Base-by-base conservation (phyloP, 2,113 vertebrate genomes). In the Dissostichus mawsoni region DNA sequence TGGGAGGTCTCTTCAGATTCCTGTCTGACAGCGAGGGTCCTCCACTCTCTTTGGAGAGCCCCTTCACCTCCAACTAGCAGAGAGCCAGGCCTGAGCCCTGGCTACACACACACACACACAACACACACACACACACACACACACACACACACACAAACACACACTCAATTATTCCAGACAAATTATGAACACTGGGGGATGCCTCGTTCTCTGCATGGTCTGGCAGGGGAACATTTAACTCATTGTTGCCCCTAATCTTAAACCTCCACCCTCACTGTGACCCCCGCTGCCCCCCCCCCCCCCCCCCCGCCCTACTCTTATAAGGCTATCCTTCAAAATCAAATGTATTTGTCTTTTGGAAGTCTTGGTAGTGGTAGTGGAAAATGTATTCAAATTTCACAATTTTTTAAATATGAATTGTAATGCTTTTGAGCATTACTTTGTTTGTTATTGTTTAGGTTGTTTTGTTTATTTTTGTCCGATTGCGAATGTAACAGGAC, bases 1-100 rank as follows among this genome's bases (percentile, higher is more conserved):
- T 90, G 88, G 89, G 90, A 86, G 94, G 92, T 95, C 95, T 94
- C 95, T 95, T 90, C 91, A 95, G 91, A 95, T 95, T 95, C 93
- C 89, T 93, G 90, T 92, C 89, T 95, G 93, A 94, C 95, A 94
- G 94, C 88, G 87, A 95, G 95, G 93, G 92, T 92, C 90, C 93
- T 95, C 92, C 91, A 94, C 84, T 88, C 69, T 74, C 83, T 85
- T 76, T 94, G 86, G 84, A 95, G 94, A 91, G 92, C 88, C 90
- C 92, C 88, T 94, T 94, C 91, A 93, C 87, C 91, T 92, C 91
- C 90, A 92, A 61, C 91, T 80, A 90, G 59, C 85, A 82, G 78
- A 80, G 89, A 81, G 76, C 79, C 57, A 44, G 77, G 80, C 76
- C 82, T 85, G 69, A 86, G 85, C 62, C 71, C 11, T 36, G n/a